Evolutionary conservation across 2,113 vertebrate genomes (phyloP), one percentile per base, ranked within the genome.

Genomic region (Rallus limicola): DNA sequence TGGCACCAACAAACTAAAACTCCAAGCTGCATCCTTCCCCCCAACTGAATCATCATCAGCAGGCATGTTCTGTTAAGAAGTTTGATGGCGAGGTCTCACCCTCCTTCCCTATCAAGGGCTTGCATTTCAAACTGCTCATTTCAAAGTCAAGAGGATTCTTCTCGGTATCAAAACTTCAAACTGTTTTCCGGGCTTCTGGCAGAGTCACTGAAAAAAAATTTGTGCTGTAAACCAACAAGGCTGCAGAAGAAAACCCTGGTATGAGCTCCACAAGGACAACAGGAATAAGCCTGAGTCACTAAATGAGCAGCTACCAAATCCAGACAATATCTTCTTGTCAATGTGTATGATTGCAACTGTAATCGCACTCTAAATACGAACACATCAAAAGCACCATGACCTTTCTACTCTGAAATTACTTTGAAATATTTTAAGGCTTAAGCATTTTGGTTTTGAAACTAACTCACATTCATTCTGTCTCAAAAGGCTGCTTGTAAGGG

Each of bases 251-350:
- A 90, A 92, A 78, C 67, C 20, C 46, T 82, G 76, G 65, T 86
- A 67, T 4, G 42, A 94, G 76, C 64, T 82, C 68, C 3, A 0
- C 50, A 65, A 92, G 87, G 75, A 85, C 75, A 92, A 84, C 55
- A 94, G 84, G 75, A 95, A 92, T 65, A 88, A 76, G 89, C 53
- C 76, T 86, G 83, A 94, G 94, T 95, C 90, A 96, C 94, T 83
- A 90, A 94, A 92, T 63, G 80, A 97, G 93, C 82, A 97, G 88
- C 93, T 95, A 88, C 93, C 81, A 88, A 86, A 96, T 52, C 85
- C 65, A 95, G 81, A 92, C 90, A 94, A 18, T 68, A 92, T 65
- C 91, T 95, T 91, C 81, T 75, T 94, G 83, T 94, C 88, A 93
- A 91, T 53, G 70, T 36, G 26, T 46, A 72, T 55, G 94, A 89